Base-by-base conservation (phyloP, 2,797 vertebrate genomes). In the Phoebastria nigripes region DNA sequence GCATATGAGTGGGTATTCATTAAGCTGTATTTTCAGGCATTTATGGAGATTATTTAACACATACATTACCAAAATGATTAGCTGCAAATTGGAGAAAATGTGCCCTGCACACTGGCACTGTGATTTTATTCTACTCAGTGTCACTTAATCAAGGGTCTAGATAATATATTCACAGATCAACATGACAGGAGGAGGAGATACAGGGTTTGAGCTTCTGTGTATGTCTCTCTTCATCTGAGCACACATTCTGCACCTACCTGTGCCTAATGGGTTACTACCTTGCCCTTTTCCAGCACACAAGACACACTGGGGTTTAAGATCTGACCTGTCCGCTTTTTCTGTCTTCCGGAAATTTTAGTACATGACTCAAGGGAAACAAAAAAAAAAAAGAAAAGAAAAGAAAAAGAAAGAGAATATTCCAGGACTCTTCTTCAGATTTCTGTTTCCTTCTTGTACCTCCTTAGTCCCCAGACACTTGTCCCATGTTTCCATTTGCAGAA, bases 11-110 rank as follows among this genome's bases (percentile, higher is more conserved):
- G 28, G 37, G 12, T 89, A 94, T 85, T 85, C 86, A 90, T 95
- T 94, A 91, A 84, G 55, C 22, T 89, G 56, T 46, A 56, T 92
- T 94, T 91, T 88, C 82, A 92, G 42, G 52, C 49, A 89, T 84
- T 94, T 96, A 54, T 11, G 2, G 54, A 85, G 71, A 79, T 88
- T 93, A 79, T 96, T 97, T 94, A 96, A 95, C 90, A 79, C 79
- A 35, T 86, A 69, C 58, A 59, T 94, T 91, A 93, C 37, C 73
- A 92, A 84, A 93, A 63, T 41, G 0, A 82, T 89, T 74, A 61
- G 24, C 39, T 93, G 63, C 42, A 94, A 81, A 85, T 74, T 44
- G 18, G 33, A 92, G n/a, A 87, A 89, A 94, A 92, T 74, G 21
- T 70, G 59, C 17, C 26, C 31, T 83, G 31, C n/a, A 77, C 76